Percentiles rank a stretch among this genome's conserved stretches.
Evolutionary conservation across 1,140 invertebrate species (phyloP).

Genomic region (Phortica variegata): DNA sequence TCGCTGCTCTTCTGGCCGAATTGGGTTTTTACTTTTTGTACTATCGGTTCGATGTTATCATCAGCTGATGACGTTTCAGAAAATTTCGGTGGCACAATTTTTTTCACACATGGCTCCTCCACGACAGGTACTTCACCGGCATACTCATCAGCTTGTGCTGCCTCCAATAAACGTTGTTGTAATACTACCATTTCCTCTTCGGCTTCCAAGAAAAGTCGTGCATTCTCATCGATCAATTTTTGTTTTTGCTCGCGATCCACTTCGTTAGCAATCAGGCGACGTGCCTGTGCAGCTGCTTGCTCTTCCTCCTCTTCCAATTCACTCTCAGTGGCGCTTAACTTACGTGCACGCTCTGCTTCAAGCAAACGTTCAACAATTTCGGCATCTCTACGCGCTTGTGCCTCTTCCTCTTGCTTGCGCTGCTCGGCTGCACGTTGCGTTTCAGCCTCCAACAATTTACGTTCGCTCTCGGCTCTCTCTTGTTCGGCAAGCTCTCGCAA

Average conservation of each 20-base stretch:
- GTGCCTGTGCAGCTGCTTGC: conserved; percentile 17
- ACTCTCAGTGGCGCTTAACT: conserved; percentile 36
- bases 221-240: conserved; percentile 49
- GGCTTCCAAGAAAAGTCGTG: conserved; percentile 43
- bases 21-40: conserved; percentile 47
- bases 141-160: conserved; percentile 19
- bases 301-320: conserved; percentile 43
- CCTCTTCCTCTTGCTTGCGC: conserved; percentile 17
- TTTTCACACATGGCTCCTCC: conserved; percentile 41
- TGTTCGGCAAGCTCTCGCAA: conserved; percentile 16
- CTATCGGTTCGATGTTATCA: conserved; percentile 6
- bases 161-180: conserved; percentile 34
- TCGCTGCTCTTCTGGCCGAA: conserved; percentile 35
- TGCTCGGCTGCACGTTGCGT: conserved; percentile 4
- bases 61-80: conserved; percentile 10
- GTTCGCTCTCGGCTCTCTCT: conserved; percentile 16
- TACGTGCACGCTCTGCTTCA: conserved; percentile 33
- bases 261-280: conserved; percentile 24
- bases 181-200: conserved; percentile 49
- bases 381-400: conserved; percentile 27
- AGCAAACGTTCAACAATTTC: conserved; percentile 39
- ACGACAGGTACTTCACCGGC: conserved; percentile 33
- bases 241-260: conserved; percentile 28
- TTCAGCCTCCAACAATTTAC: conserved; percentile 17
- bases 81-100: conserved; percentile 28